Conservation (phyloP, 2,888 invertebrate genomes). For the Rhingia campestris region DNA sequence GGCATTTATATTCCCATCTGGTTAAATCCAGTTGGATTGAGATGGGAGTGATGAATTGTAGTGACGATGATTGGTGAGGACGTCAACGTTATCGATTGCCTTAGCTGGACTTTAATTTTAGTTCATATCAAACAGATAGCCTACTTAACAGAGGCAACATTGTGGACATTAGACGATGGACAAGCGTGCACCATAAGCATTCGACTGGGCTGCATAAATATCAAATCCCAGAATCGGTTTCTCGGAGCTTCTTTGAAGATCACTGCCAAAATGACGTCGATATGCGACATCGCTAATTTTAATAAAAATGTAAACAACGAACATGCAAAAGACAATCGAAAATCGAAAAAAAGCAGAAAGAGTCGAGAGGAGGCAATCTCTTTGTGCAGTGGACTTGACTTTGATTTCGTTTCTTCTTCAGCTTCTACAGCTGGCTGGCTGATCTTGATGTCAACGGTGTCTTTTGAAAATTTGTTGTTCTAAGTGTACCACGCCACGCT, state of each 20-base stretch:
- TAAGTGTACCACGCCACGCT: constrained; percentile 29
- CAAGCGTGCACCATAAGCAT: no score
- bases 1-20: constrained; percentile 17
- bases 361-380: neutral
- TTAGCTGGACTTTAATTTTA: constrained; percentile 28
- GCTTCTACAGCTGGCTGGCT: constrained; percentile 1
- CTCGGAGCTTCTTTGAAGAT: constrained; percentile 51
- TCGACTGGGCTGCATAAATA: neutral
- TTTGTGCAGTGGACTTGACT: constrained; percentile 27
- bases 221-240: constrained; percentile 37
- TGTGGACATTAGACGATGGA: no score
- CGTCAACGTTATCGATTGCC: constrained; percentile 36
- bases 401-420: constrained; percentile 11
- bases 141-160: constrained; percentile 7
- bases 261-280: constrained; percentile 62
- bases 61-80: constrained; percentile 28
- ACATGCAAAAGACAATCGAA: constrained; percentile 2
- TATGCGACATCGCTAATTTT: constrained; percentile 10
- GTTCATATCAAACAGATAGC: constrained; percentile 63
- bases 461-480: constrained; percentile 4
- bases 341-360: neutral
- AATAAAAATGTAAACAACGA: constrained; percentile 36
- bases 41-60: constrained; percentile 25
- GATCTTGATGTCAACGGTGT: constrained; percentile 18
- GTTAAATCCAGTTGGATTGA: constrained; percentile 39